Evolutionary conservation across 2,888 invertebrate species (phyloP).

Genomic region (Euspilapteryx auroguttella): DNA sequence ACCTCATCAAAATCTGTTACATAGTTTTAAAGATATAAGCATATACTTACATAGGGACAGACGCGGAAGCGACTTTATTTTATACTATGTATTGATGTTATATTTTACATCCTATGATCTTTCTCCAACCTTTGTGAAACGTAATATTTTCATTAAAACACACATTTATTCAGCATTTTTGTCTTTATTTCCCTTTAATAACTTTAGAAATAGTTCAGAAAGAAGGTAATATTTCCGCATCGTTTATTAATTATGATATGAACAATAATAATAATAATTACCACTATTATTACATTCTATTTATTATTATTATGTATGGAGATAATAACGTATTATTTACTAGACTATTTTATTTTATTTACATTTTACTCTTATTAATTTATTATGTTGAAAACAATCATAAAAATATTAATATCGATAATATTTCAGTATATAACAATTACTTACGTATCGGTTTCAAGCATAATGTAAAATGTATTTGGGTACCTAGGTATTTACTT

Average conservation of each 20-base stretch:
- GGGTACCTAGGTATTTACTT: too few species aligned
- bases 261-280: slow-evolving; percentile 60
- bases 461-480: too few species aligned
- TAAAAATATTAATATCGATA: slow-evolving; percentile 24
- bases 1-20: too few species aligned
- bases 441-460: too few species aligned
- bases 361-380: slow-evolving; percentile 26
- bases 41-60: too few species aligned
- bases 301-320: slow-evolving; percentile 39
- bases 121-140: neutral
- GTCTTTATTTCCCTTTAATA: slow-evolving; percentile 60
- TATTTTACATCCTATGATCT: too few species aligned
- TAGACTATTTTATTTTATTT: slow-evolving; percentile 36
- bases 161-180: slow-evolving; percentile 51
- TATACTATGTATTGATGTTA: too few species aligned
- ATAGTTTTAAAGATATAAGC: too few species aligned
- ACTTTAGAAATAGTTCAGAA: slow-evolving; percentile 79
- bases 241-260: slow-evolving; percentile 69
- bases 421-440: slow-evolving; percentile 12
- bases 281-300: slow-evolving; percentile 48
- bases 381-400: slow-evolving; percentile 23
- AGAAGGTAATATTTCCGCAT: slow-evolving; percentile 69
- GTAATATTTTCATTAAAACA: slow-evolving; percentile 20
- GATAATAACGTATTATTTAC: slow-evolving; percentile 40
- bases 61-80: too few species aligned